Conservation (phyloP, 2,113 vertebrate species). For the Copsychus sechellarum region DNA sequence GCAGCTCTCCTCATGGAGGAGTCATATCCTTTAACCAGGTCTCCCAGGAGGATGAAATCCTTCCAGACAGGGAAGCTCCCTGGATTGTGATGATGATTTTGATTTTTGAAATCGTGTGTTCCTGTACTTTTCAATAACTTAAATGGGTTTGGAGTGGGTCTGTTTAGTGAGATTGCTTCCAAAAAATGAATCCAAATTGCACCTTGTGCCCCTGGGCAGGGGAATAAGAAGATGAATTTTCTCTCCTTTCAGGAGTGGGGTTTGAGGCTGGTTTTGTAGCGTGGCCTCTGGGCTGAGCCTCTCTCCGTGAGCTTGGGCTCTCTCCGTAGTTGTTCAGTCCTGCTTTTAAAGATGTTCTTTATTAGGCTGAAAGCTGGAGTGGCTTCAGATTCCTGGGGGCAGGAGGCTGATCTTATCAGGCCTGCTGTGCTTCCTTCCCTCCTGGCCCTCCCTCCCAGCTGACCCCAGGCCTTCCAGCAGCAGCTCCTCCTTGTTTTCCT, state of each 20-base stretch:
- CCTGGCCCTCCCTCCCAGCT: neutral
- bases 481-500: neutral
- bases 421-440: neutral
- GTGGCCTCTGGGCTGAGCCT: neutral
- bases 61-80: neutral
- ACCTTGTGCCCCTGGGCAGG: neutral
- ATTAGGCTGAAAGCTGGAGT: neutral
- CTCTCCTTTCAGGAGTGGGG: neutral
- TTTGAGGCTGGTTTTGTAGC: neutral
- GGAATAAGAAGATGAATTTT: neutral
- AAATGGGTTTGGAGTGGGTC: neutral
- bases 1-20: neutral
- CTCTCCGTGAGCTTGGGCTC: accelerated
- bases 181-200: neutral
- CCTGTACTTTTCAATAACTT: neutral
- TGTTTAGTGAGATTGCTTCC: neutral
- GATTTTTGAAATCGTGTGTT: neutral
- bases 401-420: constrained; percentile 5
- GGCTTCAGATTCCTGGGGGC: neutral
- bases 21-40: neutral
- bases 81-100: neutral
- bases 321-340: neutral
- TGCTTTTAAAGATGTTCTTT: neutral
- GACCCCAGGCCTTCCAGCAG: neutral
- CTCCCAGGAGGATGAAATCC: neutral